phyloP scores from a whole-genome alignment of 92 coral and sea anemone genomes.

The Zoanthus sansibaricus region DNA sequence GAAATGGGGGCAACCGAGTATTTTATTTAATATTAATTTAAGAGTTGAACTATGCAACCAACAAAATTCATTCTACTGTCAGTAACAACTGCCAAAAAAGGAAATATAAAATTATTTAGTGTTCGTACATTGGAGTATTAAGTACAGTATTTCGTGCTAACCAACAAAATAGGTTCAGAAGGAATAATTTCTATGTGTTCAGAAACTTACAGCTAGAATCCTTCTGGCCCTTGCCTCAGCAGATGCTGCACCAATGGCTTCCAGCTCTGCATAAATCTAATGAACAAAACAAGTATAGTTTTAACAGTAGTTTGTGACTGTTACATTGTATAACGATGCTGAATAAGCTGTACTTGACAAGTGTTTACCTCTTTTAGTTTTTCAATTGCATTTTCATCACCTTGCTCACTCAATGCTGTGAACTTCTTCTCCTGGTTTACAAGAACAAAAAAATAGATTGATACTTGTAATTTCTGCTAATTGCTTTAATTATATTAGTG shows the following conservation, averaged over 20 bases:
- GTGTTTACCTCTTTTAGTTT: slow-evolving; percentile 87
- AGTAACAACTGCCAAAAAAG: too few relatives aligned
- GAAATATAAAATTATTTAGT: too few relatives aligned
- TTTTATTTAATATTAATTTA: too few relatives aligned
- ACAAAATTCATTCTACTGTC: too few relatives aligned
- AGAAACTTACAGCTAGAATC: slow-evolving; percentile 89
- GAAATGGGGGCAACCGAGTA: too few relatives aligned
- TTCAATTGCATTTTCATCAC: slow-evolving; percentile 88
- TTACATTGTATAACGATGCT: neutral
- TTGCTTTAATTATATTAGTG: too few relatives aligned
- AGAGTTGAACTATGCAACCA: too few relatives aligned
- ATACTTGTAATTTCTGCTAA: too few relatives aligned
- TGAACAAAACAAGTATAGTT: neutral
- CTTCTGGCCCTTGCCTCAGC: slow-evolving; percentile 97
- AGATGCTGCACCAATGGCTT: slow-evolving; percentile 98
- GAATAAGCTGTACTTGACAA: neutral
- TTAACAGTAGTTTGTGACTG: neutral
- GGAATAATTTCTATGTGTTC: too few relatives aligned
- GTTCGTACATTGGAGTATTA: neutral
- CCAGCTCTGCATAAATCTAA: slow-evolving; percentile 92
- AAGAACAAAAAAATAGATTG: neutral
- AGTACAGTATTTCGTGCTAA: neutral
- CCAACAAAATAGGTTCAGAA: neutral
- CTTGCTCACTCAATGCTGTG: slow-evolving; percentile 85
- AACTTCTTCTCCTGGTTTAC: slow-evolving; percentile 80